Percentiles rank a stretch among this genome's conserved stretches.
Evolutionary conservation across 2,797 vertebrate species (phyloP).

Genomic region (Scolopax bukidnonensis): DNA sequence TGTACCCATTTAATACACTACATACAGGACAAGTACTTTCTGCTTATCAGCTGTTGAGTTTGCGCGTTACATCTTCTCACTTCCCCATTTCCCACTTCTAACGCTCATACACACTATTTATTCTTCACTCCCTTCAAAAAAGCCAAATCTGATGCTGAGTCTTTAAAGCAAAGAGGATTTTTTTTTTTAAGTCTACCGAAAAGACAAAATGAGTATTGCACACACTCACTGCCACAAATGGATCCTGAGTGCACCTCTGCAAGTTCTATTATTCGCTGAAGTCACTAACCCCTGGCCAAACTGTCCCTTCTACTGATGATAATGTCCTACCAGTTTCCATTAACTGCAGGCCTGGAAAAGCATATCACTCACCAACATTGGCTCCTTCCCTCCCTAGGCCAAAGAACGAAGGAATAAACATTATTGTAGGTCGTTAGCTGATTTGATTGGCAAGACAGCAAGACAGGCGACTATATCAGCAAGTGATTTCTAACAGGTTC

Average conservation of each 20-base stretch:
- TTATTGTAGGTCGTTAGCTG: not conserved
- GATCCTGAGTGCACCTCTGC: not conserved
- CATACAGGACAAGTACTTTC: not conserved
- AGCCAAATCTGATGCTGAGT: not conserved
- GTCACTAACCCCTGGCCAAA: not conserved
- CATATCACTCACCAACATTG: not conserved
- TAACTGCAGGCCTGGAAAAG: not conserved
- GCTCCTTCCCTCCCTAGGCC: not conserved
- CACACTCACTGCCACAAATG: not conserved
- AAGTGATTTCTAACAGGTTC: not conserved
- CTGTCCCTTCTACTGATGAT: not conserved
- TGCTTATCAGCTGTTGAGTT: not conserved
- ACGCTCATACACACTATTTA: not conserved
- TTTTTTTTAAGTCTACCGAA: not conserved
- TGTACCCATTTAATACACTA: not conserved
- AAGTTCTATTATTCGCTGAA: not conserved
- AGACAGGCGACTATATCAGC: not conserved
- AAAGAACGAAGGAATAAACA: not conserved
- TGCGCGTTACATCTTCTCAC: fast-evolving
- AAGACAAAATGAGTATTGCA: not conserved
- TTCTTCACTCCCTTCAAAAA: not conserved
- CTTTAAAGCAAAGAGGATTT: not conserved
- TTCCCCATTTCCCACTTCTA: not conserved
- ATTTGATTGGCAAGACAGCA: not conserved
- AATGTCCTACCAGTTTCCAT: not conserved